Evolutionary conservation across 37 sponge, comb jelly and placozoan genomes (phyloP).

Genomic region (Cladorhizidae sp.): DNA sequence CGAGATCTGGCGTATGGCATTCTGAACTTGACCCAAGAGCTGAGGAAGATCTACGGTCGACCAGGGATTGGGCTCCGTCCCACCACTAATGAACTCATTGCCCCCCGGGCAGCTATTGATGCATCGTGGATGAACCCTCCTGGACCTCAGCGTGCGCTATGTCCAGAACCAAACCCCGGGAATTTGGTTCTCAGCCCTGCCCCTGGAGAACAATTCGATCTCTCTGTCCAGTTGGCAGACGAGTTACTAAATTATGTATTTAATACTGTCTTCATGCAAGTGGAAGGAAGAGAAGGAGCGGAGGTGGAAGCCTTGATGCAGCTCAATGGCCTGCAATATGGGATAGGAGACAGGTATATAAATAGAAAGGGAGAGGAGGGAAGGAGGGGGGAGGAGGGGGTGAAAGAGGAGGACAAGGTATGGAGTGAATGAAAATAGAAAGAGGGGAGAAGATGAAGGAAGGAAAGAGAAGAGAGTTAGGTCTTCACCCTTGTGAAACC

Average conservation of each 20-base stretch:
- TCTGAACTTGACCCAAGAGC: background rate
- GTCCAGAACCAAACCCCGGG: conserved; percentile 44
- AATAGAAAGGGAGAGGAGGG: background rate
- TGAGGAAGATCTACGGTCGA: background rate
- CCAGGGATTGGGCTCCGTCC: conserved; percentile 61
- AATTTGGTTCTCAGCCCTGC: conserved; percentile 66
- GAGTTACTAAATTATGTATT: conserved; percentile 55
- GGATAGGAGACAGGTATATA: conserved; percentile 49
- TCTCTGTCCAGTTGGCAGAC: conserved; percentile 71
- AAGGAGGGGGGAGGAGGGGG: background rate
- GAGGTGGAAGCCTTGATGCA: conserved; percentile 51
- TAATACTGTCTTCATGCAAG: conserved; percentile 46
- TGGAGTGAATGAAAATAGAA: background rate
- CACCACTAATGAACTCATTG: conserved; percentile 56
- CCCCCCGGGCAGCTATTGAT: conserved; percentile 76
- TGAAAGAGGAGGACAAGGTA: background rate
- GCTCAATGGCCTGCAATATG: conserved; percentile 69
- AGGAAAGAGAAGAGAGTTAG: background rate
- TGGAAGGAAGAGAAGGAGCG: conserved; percentile 2
- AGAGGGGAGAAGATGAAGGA: background rate
- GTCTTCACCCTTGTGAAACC: no score
- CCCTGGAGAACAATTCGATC: conserved; percentile 82
- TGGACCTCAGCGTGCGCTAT: conserved; percentile 8
- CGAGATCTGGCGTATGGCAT: conserved; percentile 62
- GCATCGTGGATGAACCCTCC: conserved; percentile 22